Evolutionary conservation across 2,888 invertebrate species (phyloP).

Genomic region (Lypha dubia): DNA sequence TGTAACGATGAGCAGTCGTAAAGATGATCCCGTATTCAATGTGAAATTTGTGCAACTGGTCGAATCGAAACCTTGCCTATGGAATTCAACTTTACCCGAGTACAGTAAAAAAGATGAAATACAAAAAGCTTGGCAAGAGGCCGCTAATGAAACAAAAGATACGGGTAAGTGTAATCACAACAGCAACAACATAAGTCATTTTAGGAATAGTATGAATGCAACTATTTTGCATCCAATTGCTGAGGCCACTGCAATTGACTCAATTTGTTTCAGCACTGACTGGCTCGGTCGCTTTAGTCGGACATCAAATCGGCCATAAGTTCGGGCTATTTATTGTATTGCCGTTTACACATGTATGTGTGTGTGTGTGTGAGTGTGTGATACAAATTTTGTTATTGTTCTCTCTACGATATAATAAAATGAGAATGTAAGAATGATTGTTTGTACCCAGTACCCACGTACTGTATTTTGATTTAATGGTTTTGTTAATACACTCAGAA

Average conservation of each 20-base stretch:
- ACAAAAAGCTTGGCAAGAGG: slow-evolving; percentile 81
- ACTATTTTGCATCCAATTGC: slow-evolving; percentile 51
- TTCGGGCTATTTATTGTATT: slow-evolving; percentile 27
- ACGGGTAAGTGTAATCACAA: slow-evolving; percentile 77
- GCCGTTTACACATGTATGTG: not conserved
- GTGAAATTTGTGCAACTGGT: slow-evolving; percentile 81
- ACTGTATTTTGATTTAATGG: slow-evolving; percentile 39
- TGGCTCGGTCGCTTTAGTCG: slow-evolving; percentile 42
- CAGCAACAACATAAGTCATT: slow-evolving; percentile 37
- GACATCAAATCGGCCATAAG: slow-evolving; percentile 24
- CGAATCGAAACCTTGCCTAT: slow-evolving; percentile 79
- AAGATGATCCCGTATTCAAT: slow-evolving; percentile 82
- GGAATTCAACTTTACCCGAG: slow-evolving; percentile 81
- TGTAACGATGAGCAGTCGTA: slow-evolving; percentile 78
- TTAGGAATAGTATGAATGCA: slow-evolving; percentile 4
- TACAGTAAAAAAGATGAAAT: slow-evolving; percentile 81
- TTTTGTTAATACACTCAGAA: slow-evolving; percentile 30
- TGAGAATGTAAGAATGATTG: not conserved
- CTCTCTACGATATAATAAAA: slow-evolving; percentile 18
- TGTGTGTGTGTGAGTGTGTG: not conserved
- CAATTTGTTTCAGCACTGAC: slow-evolving; percentile 47
- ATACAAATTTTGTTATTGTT: not conserved
- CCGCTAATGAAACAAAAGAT: slow-evolving; percentile 81
- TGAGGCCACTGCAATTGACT: slow-evolving; percentile 56
- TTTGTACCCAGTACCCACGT: slow-evolving; percentile 4